A percentile compares a stretch with the other conserved stretches of the same genome.
Conservation (phyloP, 2,797 vertebrate species). For the Dendrocincla fuliginosa region DNA sequence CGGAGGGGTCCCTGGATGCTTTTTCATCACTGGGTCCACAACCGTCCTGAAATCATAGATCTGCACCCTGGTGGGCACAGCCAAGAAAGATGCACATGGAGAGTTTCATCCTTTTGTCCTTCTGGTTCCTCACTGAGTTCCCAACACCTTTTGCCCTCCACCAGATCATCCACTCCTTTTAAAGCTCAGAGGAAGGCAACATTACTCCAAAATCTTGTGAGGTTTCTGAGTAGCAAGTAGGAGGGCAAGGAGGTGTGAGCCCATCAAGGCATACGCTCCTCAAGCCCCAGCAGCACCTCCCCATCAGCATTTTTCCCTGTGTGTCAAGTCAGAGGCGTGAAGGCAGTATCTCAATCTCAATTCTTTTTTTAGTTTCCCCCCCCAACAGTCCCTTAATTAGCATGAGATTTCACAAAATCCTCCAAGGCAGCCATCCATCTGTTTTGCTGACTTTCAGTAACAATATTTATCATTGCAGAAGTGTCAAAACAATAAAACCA, state of each 20-base stretch:
- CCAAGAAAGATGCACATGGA: accelerated
- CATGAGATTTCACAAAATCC: slow-evolving; percentile 60
- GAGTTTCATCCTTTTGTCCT: not conserved
- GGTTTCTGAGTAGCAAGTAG: not conserved
- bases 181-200: not conserved
- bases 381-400: slow-evolving; percentile 59
- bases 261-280: accelerated
- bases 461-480: slow-evolving; percentile 64
- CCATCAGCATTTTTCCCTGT: not conserved
- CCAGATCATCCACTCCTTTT: not conserved
- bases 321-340: not conserved
- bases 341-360: not conserved
- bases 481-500: slow-evolving; percentile 71
- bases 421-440: slow-evolving; percentile 66
- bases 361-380: not conserved
- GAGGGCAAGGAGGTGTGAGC: not conserved
- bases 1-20: accelerated
- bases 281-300: not conserved
- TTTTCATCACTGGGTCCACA: accelerated
- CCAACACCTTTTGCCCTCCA: not conserved
- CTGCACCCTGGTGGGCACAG: accelerated
- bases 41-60: accelerated
- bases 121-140: not conserved
- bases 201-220: not conserved
- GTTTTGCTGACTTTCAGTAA: slow-evolving; percentile 61